Evolutionary conservation across 1,140 invertebrate species (phyloP).

Genomic region (Matsumurasca onukii): DNA sequence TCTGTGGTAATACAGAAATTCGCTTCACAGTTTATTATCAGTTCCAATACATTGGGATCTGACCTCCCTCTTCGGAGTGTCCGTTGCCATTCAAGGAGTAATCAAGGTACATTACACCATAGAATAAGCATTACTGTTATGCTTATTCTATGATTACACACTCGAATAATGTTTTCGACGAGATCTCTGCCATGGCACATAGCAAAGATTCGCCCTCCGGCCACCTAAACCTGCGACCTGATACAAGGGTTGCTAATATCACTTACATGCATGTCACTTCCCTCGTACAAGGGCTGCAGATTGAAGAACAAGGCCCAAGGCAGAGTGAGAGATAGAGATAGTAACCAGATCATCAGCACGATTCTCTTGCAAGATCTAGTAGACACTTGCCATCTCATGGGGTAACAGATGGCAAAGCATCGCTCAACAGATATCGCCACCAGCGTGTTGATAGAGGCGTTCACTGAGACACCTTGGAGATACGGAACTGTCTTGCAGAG

Average conservation of each 20-base stretch:
- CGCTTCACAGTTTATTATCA: no score
- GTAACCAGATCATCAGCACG: constrained; percentile 57
- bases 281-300: constrained; percentile 44
- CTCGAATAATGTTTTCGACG: no score
- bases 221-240: no score
- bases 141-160: no score
- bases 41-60: no score
- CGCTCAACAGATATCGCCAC: constrained; percentile 63
- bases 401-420: constrained; percentile 59
- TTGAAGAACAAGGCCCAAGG: constrained; percentile 62
- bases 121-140: no score
- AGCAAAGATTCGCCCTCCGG: no score
- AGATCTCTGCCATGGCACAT: no score
- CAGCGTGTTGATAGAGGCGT: constrained; percentile 62
- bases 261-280: constrained; percentile 45
- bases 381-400: constrained; percentile 55
- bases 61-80: no score
- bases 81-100: no score
- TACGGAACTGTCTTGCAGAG: constrained; percentile 63
- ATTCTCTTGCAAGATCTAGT: constrained; percentile 49
- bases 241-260: not conserved
- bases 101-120: no score
- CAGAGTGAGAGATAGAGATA: constrained; percentile 54
- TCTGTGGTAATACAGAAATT: no score
- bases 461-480: constrained; percentile 63